Evolutionary conservation across 2,113 vertebrate species (phyloP).

Genomic region (Onychostruthus taczanowskii): DNA sequence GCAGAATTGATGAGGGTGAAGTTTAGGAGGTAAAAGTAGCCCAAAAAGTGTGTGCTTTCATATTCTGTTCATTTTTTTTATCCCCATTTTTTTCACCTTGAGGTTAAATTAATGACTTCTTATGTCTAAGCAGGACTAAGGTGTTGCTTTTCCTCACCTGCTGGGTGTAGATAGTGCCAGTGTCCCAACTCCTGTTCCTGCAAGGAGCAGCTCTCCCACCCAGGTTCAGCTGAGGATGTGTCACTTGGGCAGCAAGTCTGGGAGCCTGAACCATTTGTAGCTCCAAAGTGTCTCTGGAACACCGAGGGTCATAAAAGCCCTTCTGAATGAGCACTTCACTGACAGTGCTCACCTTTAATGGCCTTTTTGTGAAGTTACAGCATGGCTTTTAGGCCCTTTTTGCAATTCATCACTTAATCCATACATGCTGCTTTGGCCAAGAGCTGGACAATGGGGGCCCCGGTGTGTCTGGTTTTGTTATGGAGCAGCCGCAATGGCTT

Average conservation of each 20-base stretch:
- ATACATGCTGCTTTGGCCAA: constrained; percentile 22
- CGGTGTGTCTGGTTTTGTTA: constrained; percentile 40
- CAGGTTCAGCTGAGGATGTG: background rate
- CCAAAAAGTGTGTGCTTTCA: background rate
- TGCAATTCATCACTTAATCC: constrained; percentile 67
- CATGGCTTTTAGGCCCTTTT: constrained; percentile 58
- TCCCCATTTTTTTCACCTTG: accelerated
- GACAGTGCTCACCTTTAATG: constrained; percentile 59
- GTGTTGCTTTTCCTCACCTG: background rate
- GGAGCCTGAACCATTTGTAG: background rate
- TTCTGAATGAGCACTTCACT: constrained; percentile 57
- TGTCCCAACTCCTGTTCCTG: background rate
- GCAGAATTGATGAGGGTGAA: background rate
- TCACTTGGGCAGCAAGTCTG: background rate
- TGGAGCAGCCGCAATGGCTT: constrained; percentile 48
- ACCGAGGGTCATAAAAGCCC: constrained; percentile 31
- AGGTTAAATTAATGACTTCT: background rate
- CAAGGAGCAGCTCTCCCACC: background rate
- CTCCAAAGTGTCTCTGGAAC: background rate
- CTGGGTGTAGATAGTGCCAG: background rate
- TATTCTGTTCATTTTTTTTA: background rate
- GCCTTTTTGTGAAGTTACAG: constrained; percentile 58
- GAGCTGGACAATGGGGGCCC: constrained; percentile 43
- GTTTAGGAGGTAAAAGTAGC: background rate
- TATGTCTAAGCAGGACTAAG: background rate